Percentiles rank a stretch among this genome's conserved stretches.
phyloP scores from a whole-genome alignment of 2,113 vertebrate species.

The Thryonomys swinderianus region DNA sequence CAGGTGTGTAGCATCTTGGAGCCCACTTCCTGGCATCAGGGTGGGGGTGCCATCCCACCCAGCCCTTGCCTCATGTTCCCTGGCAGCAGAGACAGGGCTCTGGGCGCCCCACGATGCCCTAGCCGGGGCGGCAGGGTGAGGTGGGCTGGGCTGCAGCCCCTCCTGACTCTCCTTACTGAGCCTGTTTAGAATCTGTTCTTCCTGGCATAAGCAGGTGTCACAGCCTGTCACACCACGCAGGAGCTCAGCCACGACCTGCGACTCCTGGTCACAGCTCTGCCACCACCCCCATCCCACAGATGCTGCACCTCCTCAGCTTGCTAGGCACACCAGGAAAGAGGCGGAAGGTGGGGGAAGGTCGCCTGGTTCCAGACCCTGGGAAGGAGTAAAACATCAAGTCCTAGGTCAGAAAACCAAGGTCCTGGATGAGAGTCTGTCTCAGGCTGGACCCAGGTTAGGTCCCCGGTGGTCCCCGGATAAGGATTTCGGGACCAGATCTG shows the following conservation, averaged over 20 bases:
- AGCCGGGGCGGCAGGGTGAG: not conserved
- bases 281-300: accelerated
- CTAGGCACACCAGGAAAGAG: not conserved
- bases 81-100: not conserved
- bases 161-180: too few relatives aligned
- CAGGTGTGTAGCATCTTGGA: not conserved
- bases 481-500: not conserved
- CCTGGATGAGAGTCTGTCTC: not conserved
- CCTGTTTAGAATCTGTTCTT: not conserved
- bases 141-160: not conserved
- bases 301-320: not conserved
- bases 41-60: not conserved
- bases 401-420: not conserved
- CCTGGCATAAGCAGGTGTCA: not conserved
- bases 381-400: not conserved
- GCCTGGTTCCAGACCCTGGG: not conserved
- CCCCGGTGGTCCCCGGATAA: not conserved
- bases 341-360: not conserved
- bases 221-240: not conserved
- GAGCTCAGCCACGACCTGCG: not conserved
- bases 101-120: not conserved
- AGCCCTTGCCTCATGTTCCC: not conserved
- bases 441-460: not conserved
- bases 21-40: not conserved
- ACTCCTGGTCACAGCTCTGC: not conserved